phyloP scores from a whole-genome alignment of 2,797 vertebrate species.

The Sebastiscus albofasciatus region DNA sequence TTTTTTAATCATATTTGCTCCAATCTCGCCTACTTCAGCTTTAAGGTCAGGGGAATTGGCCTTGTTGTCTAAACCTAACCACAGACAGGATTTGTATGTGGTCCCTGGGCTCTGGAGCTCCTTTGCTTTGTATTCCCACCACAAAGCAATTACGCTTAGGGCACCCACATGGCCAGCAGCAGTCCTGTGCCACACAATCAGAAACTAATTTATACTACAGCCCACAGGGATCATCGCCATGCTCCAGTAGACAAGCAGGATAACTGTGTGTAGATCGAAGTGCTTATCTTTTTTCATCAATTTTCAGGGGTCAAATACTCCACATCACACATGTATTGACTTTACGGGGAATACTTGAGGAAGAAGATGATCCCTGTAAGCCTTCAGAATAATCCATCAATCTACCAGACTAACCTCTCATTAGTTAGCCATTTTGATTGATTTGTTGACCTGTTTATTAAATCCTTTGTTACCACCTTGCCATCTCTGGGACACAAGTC shows the following conservation, averaged over 20 bases:
- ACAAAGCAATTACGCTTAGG: neutral
- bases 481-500: neutral
- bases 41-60: neutral
- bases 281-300: neutral
- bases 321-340: neutral
- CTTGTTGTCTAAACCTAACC: neutral
- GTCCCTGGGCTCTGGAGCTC: neutral
- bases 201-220: neutral
- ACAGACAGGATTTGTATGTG: neutral
- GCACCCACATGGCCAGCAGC: neutral
- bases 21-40: too few relatives aligned
- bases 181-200: neutral
- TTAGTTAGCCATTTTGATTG: neutral
- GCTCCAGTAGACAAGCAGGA: neutral
- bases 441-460: neutral
- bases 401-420: neutral
- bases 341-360: neutral
- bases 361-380: neutral
- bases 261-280: neutral
- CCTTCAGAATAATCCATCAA: neutral
- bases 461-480: neutral
- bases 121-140: neutral
- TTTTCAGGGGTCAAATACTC: slow-evolving; percentile 1
- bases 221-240: neutral
- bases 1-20: too few relatives aligned